Conservation (phyloP, 2,797 vertebrate species). For the Lacerta viridis region DNA sequence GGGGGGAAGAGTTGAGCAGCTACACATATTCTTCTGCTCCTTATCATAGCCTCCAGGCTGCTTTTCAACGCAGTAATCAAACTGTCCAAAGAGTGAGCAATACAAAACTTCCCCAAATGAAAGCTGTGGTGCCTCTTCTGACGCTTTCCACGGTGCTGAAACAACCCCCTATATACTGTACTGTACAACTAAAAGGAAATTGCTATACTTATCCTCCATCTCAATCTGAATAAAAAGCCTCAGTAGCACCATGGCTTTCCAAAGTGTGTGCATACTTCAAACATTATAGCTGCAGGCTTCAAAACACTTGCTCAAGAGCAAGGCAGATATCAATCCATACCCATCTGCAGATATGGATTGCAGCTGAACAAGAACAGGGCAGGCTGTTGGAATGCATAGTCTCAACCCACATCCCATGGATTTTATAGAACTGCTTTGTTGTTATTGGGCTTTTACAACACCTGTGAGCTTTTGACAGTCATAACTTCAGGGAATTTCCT, state of each 20-base stretch:
- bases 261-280: neutral
- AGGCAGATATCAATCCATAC: neutral
- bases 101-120: too few relatives aligned
- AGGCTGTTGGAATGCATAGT: neutral
- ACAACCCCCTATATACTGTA: neutral
- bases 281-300: neutral
- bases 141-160: constrained; percentile 12
- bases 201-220: neutral
- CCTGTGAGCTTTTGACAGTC: neutral
- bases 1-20: neutral
- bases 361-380: neutral
- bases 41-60: neutral
- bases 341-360: neutral
- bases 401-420: too few relatives aligned
- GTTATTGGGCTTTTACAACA: neutral
- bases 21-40: neutral
- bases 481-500: neutral
- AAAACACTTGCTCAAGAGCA: neutral
- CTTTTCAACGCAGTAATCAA: neutral
- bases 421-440: neutral
- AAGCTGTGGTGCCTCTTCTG: too few relatives aligned
- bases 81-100: neutral
- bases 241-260: neutral
- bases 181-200: neutral
- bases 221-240: neutral